Evolutionary conservation across 2,113 vertebrate genomes (phyloP).

Genomic region (Motacilla tschutschensis): DNA sequence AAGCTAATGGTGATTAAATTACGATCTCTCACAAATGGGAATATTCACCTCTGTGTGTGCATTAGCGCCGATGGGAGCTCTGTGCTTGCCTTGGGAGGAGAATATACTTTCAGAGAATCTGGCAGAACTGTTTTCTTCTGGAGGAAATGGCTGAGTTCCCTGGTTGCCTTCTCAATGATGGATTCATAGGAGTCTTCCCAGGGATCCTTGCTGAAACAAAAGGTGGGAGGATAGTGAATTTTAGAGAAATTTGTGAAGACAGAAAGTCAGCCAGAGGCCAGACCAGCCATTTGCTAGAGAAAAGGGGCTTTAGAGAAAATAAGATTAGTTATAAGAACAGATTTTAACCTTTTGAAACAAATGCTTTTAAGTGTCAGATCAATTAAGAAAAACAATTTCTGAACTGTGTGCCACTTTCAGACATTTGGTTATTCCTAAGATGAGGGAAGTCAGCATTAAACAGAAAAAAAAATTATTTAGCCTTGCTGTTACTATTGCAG

Average conservation of each 20-base stretch:
- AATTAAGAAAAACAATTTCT: slow-evolving; percentile 30
- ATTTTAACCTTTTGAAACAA: slow-evolving; percentile 54
- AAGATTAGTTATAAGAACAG: slow-evolving; percentile 41
- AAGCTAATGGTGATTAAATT: slow-evolving; percentile 62
- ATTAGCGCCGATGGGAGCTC: slow-evolving; percentile 65
- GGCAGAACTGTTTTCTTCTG: slow-evolving; percentile 62
- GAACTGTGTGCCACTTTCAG: slow-evolving; percentile 1
- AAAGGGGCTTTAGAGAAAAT: not conserved
- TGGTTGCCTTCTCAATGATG: slow-evolving; percentile 11
- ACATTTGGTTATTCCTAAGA: not conserved
- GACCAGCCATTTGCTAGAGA: not conserved
- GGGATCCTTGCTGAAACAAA: not conserved
- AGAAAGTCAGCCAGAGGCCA: slow-evolving; percentile 22
- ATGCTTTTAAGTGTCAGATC: slow-evolving; percentile 21
- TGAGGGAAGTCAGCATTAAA: not conserved
- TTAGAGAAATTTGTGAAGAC: slow-evolving; percentile 27
- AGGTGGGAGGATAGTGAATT: not conserved
- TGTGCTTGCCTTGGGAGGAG: slow-evolving; percentile 62
- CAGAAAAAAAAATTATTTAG: not conserved
- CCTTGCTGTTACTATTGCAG: not conserved
- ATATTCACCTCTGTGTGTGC: slow-evolving; percentile 24
- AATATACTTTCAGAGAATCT: slow-evolving; percentile 66
- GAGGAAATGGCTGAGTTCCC: slow-evolving; percentile 32
- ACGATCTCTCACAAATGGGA: not conserved
- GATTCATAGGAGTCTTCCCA: not conserved